These are phyloP conservation scores for Lasius fuliginosus DNA, from an alignment of 2,888 invertebrate species.

Conservation along the genomic window DNA sequence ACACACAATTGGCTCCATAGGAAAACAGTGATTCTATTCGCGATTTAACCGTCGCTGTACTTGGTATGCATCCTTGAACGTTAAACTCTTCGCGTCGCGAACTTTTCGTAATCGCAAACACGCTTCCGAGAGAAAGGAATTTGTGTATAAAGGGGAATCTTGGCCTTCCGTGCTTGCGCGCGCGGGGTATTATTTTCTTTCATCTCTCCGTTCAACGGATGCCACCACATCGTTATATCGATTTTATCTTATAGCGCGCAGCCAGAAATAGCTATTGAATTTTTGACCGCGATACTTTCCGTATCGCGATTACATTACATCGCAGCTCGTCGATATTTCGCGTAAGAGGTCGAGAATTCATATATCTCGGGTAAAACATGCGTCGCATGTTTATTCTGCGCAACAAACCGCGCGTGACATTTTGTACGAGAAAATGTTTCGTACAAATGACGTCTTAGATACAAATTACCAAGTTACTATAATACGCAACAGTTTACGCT, in stretches of 20 bases:
- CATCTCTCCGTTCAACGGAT: slow-evolving; percentile 49
- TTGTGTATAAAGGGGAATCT: slow-evolving; percentile 31
- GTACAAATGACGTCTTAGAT: not conserved
- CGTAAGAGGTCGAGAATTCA: slow-evolving; percentile 9
- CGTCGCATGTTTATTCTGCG: not conserved
- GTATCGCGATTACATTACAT: slow-evolving; percentile 30
- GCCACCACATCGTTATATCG: slow-evolving; percentile 59
- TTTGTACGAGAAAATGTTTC: not conserved
- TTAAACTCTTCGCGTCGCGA: slow-evolving; percentile 31
- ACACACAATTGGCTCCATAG: not conserved
- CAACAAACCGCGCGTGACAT: not conserved
- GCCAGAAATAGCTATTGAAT: slow-evolving; percentile 55
- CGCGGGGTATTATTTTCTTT: slow-evolving; percentile 56
- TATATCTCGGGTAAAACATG: not conserved
- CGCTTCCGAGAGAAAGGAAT: slow-evolving; percentile 52
- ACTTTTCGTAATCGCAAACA: slow-evolving; percentile 42
- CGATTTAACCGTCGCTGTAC: slow-evolving; percentile 15
- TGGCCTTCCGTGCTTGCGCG: not conserved
- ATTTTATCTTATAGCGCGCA: slow-evolving; percentile 59
- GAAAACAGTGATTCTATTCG: slow-evolving; percentile 22
- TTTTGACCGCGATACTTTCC: slow-evolving; percentile 48
- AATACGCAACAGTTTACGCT: slow-evolving; percentile 24
- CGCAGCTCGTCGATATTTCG: slow-evolving; percentile 18
- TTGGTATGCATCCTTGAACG: slow-evolving; percentile 32
- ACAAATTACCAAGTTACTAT: slow-evolving; percentile 28